phyloP scores from a whole-genome alignment of 2,113 vertebrate species.

The Calyptomena viridis region DNA sequence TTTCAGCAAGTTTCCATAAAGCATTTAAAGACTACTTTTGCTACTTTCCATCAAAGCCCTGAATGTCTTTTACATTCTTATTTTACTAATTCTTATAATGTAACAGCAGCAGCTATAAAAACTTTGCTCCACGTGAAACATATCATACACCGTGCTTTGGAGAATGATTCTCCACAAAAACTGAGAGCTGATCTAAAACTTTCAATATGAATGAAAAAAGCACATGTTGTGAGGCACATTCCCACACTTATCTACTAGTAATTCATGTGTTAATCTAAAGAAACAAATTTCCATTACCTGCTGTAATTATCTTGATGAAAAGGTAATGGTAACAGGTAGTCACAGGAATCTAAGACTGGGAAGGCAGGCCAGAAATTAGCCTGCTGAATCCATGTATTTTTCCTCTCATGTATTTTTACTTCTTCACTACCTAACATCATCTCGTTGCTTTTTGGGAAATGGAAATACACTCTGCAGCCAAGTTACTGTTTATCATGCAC shows the following conservation, averaged over 20 bases:
- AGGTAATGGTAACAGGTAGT: background rate
- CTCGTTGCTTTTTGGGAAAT: background rate
- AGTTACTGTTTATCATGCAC: conserved; percentile 26
- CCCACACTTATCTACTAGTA: background rate
- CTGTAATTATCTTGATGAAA: background rate
- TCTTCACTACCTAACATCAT: background rate
- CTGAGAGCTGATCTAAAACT: background rate
- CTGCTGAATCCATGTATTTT: background rate
- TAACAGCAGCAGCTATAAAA: background rate
- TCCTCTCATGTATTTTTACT: background rate
- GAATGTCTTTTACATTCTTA: background rate
- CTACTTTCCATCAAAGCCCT: background rate
- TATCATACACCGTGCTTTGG: background rate
- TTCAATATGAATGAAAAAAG: background rate
- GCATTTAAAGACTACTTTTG: background rate
- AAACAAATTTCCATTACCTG: background rate
- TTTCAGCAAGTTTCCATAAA: background rate
- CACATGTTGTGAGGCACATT: background rate
- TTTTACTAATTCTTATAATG: background rate
- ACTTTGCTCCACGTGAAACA: background rate
- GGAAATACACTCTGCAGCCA: background rate
- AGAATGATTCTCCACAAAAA: background rate
- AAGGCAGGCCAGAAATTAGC: background rate
- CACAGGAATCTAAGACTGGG: background rate
- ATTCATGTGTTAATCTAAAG: background rate